These are phyloP conservation scores for Drosophila sordidula DNA, from an alignment of 2,888 invertebrate genomes.

Conservation along the genomic window DNA sequence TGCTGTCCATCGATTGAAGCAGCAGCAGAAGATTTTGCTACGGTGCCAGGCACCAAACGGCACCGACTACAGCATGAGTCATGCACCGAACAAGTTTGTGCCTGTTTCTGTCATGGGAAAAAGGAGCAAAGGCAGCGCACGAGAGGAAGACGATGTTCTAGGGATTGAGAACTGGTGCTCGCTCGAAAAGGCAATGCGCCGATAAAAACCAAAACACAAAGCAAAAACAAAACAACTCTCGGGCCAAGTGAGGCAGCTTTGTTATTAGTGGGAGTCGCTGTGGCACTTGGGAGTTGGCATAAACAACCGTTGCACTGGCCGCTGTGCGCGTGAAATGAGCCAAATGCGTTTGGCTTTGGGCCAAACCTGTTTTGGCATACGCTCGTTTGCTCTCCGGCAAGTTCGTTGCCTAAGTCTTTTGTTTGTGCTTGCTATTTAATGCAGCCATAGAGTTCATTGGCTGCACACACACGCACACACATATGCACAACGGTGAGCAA, in stretches of 20 bases:
- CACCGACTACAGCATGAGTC: conserved; percentile 40
- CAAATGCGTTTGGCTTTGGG: conserved; percentile 59
- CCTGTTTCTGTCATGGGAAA: conserved; percentile 64
- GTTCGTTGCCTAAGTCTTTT: conserved; percentile 81
- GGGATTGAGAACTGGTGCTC: conserved; percentile 21
- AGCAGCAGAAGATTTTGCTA: conserved; percentile 24
- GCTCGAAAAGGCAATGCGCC: conserved; percentile 39
- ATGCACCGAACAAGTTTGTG: conserved; percentile 61
- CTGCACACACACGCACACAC: conserved; percentile 38
- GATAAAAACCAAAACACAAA: conserved; percentile 21
- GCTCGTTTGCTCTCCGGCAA: conserved; percentile 22
- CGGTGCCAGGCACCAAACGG: conserved; percentile 46
- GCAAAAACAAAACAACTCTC: not conserved
- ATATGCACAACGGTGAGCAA: conserved; percentile 20
- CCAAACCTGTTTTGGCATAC: conserved; percentile 68
- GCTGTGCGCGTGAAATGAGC: conserved; percentile 21
- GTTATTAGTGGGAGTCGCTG: conserved; percentile 27
- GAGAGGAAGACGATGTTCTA: conserved; percentile 18
- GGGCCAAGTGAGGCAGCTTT: conserved; percentile 11
- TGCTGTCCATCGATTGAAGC: conserved; percentile 38
- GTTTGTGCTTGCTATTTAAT: conserved; percentile 52
- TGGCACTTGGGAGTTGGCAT: conserved; percentile 2
- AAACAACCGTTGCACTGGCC: conserved; percentile 65
- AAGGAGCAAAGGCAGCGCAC: conserved; percentile 9
- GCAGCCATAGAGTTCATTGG: conserved; percentile 71